Conservation (phyloP, 2,113 vertebrate species). For the Cephalopterus ornatus region DNA sequence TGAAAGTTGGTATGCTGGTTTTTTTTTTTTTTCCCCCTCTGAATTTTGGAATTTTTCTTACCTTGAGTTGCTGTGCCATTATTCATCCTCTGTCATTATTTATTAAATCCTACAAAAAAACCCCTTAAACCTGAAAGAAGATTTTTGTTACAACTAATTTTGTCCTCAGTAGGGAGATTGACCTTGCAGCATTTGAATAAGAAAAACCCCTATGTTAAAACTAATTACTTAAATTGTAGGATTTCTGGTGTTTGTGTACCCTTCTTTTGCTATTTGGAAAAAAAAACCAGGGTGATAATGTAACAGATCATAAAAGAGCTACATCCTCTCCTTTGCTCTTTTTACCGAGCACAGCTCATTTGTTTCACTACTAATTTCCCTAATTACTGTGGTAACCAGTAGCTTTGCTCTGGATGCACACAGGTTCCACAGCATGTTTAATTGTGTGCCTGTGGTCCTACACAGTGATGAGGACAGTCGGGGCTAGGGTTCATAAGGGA, state of each 20-base stretch:
- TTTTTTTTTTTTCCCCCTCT: not conserved
- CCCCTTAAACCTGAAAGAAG: not conserved
- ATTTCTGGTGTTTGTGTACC: not conserved
- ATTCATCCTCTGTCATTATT: not conserved
- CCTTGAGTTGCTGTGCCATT: not conserved
- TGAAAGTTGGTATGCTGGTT: not conserved
- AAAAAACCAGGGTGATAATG: not conserved
- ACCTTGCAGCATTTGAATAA: not conserved
- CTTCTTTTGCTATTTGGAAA: not conserved
- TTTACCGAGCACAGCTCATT: not conserved
- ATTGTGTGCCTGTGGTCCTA: not conserved
- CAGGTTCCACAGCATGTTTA: not conserved
- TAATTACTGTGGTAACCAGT: constrained; percentile 6
- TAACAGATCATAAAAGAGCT: not conserved
- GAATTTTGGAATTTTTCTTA: not conserved
- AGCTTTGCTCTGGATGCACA: not conserved
- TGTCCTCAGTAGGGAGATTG: not conserved
- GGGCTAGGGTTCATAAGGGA: not conserved
- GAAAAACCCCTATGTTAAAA: not conserved
- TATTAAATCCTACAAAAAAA: not conserved
- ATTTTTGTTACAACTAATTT: not conserved
- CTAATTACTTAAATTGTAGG: not conserved
- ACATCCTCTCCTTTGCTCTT: not conserved
- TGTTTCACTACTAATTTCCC: not conserved
- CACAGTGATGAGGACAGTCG: not conserved